A percentile compares a stretch with the other conserved stretches of the same genome.
These are phyloP conservation scores for Bufotes viridis DNA, from an alignment of 2,797 vertebrate genomes.

Conservation along the genomic window DNA sequence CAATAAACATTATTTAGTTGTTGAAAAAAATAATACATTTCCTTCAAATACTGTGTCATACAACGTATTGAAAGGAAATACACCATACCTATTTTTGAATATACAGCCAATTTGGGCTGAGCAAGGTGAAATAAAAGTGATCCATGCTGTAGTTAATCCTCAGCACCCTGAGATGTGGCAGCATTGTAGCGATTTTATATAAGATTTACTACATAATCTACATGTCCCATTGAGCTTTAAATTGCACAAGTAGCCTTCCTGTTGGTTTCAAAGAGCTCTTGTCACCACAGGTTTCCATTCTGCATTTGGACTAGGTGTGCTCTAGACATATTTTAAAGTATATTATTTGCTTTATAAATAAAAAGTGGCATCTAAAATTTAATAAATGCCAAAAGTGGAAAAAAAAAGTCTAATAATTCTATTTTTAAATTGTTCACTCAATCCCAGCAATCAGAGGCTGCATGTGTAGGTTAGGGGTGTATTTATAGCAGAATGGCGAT, in stretches of 20 bases:
- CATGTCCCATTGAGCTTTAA: constrained; percentile 37
- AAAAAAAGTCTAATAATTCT: neutral
- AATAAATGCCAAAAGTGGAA: neutral
- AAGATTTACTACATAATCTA: constrained; percentile 19
- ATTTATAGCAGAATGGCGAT: neutral
- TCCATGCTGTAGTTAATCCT: constrained; percentile 10
- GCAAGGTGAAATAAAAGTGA: constrained; percentile 22
- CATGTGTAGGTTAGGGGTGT: neutral
- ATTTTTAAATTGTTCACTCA: neutral
- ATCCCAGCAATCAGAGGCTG: neutral
- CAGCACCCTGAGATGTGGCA: neutral
- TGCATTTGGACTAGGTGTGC: neutral
- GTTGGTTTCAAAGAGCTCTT: constrained; percentile 20
- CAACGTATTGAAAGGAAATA: neutral
- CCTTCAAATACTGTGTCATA: neutral
- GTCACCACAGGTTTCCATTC: constrained; percentile 31
- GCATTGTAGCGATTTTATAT: neutral
- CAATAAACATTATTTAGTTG: no score
- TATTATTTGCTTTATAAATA: constrained; percentile 16
- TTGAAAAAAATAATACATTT: no score
- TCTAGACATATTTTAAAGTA: neutral
- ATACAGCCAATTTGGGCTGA: neutral
- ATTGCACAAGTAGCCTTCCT: constrained; percentile 15
- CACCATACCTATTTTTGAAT: neutral
- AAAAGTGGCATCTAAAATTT: neutral